Conservation (phyloP, 1,140 invertebrate species). For the Atta colombica region DNA sequence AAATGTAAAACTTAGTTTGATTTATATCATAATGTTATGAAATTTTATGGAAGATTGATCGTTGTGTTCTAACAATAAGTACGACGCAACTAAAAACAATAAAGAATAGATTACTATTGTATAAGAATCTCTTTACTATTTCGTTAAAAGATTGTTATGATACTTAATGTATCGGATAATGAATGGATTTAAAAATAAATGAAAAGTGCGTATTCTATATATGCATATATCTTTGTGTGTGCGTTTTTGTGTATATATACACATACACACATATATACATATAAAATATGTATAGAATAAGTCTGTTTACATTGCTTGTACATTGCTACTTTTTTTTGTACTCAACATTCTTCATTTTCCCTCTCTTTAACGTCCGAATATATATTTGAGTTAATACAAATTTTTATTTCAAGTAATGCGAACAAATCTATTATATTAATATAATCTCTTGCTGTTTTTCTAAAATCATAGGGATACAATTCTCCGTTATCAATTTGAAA, state of each 20-base stretch:
- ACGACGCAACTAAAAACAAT: constrained; percentile 12
- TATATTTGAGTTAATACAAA: too few relatives aligned
- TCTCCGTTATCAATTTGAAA: background rate
- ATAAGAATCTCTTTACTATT: background rate
- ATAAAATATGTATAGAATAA: too few relatives aligned
- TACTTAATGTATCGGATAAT: background rate
- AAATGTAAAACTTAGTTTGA: background rate
- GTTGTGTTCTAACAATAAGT: background rate
- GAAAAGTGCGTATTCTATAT: background rate
- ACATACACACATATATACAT: too few relatives aligned
- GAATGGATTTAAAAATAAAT: background rate
- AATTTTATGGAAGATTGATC: constrained; percentile 1
- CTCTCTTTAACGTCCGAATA: too few relatives aligned
- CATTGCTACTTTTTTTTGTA: too few relatives aligned
- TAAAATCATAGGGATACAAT: too few relatives aligned
- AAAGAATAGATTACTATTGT: background rate
- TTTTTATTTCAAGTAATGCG: too few relatives aligned
- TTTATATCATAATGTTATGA: background rate
- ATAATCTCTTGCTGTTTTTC: too few relatives aligned
- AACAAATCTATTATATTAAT: too few relatives aligned
- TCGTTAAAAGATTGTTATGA: background rate
- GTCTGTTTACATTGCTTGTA: too few relatives aligned
- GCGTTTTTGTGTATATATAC: too few relatives aligned
- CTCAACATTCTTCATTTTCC: too few relatives aligned
- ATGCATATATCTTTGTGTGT: background rate